Evolutionary conservation across 2,797 vertebrate genomes (phyloP).

Genomic region (Enteromius anoplus): DNA sequence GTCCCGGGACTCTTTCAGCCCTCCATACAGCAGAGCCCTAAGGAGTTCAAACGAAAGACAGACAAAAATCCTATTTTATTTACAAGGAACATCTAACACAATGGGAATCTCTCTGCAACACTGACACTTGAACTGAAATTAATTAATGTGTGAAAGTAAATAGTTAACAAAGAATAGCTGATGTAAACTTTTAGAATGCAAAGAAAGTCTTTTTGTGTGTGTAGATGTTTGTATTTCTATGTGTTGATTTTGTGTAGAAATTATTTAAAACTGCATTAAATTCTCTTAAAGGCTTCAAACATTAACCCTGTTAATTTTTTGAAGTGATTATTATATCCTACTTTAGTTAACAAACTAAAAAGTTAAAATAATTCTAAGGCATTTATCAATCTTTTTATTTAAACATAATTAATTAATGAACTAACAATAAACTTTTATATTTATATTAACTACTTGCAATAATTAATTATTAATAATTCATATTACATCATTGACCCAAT

Average conservation of each 20-base stretch:
- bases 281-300: background rate
- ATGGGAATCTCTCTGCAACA: no score
- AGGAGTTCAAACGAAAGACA: background rate
- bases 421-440: no score
- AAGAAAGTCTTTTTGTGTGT: no score
- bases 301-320: background rate
- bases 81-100: background rate
- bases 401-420: background rate
- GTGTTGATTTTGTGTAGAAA: background rate
- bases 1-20: slow-evolving; percentile 94
- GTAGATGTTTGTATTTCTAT: no score
- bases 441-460: no score
- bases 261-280: background rate
- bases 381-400: background rate
- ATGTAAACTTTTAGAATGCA: background rate
- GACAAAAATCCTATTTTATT: background rate
- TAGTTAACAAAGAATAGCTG: no score
- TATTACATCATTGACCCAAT: no score
- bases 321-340: background rate
- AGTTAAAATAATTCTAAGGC: background rate
- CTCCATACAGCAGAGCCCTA: slow-evolving; percentile 93
- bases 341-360: background rate
- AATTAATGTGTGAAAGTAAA: background rate
- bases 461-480: no score
- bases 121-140: background rate